Base-by-base conservation (phyloP, 2,113 vertebrate genomes). In the Takifugu flavidus region DNA sequence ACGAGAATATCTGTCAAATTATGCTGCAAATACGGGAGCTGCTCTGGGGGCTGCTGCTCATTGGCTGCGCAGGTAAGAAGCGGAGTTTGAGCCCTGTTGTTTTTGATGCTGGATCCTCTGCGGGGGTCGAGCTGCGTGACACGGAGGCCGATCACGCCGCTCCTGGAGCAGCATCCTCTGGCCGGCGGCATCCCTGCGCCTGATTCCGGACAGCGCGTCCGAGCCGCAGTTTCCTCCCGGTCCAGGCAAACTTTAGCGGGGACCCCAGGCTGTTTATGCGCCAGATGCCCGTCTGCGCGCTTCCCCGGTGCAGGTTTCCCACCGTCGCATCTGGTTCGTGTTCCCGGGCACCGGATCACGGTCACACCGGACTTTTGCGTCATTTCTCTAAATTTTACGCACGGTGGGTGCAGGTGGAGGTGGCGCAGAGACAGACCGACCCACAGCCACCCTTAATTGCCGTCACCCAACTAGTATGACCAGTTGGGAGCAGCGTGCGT, bases 1-100 rank as follows among this genome's bases (percentile, higher is more conserved):
- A 85, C 88, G 90, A 91, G 84, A 85, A 82, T 90, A 89, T 82
- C 80, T 73, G 74, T 84, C 84, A 82, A 88, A 93, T 92, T 84
- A 98, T 98, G 95, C 92, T 95, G 87, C 93, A 88, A 75, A 91
- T 87, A 83, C 82, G 87, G 89, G 90, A 92, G 83, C 86, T 95
- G 91, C 72, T 94, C 91, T 94, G 94, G 93, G 92, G 92, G 80
- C 87, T 93, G 90, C 89, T 93, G 61, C 84, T 95, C 14, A 7
- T n/a, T 50, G 92, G 91, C 89, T 89, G 91, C 69, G 92, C 94
- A 98, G 95, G 95, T 96, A 93, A 87, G 82, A 61, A 8, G 50
- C 43, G 0, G 45, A 47, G 13, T 47, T 47, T n/a, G 45, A 7
- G 4, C 45, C 1, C 45, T n/a, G 14, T n/a, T 47, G 45, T n/a